Conservation (phyloP, 2,113 vertebrate genomes). For the Gorsachius goisagi region DNA sequence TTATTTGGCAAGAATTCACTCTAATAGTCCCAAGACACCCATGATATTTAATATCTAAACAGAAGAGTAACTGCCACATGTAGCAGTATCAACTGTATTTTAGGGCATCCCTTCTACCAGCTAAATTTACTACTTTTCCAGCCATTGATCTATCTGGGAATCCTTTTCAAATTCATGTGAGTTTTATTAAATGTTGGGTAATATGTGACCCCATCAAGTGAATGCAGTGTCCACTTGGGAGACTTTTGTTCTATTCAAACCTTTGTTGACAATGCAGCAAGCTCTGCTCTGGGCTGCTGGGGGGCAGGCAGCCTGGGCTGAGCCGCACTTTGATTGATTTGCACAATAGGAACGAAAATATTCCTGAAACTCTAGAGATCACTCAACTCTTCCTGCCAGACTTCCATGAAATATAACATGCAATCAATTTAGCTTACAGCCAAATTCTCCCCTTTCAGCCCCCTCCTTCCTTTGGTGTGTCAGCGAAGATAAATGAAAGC, state of each 20-base stretch:
- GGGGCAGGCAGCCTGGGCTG: neutral
- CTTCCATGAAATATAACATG: conserved; percentile 69
- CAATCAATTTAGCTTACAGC: conserved; percentile 71
- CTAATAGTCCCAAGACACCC: neutral
- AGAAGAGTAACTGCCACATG: neutral
- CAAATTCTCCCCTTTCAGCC: conserved; percentile 51
- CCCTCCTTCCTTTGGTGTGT: conserved; percentile 68
- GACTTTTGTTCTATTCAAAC: conserved; percentile 54
- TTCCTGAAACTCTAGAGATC: conserved; percentile 56
- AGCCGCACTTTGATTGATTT: conserved; percentile 47
- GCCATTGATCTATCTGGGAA: neutral
- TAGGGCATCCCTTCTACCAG: neutral
- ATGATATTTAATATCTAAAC: neutral
- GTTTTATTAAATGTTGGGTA: conserved; percentile 54
- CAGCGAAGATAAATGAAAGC: conserved; percentile 68
- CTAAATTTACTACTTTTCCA: conserved; percentile 7
- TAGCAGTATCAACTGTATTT: neutral
- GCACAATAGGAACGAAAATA: conserved; percentile 64
- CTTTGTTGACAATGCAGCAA: conserved; percentile 12
- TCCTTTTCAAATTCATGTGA: conserved; percentile 39
- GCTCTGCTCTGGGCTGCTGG: neutral
- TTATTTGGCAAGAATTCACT: conserved; percentile 12
- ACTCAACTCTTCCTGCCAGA: conserved; percentile 64
- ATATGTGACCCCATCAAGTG: conserved; percentile 41
- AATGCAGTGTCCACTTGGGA: conserved; percentile 41